Percentiles rank a stretch among this genome's conserved stretches.
phyloP scores from a whole-genome alignment of 2,113 vertebrate genomes.

The Hemicordylus capensis region DNA sequence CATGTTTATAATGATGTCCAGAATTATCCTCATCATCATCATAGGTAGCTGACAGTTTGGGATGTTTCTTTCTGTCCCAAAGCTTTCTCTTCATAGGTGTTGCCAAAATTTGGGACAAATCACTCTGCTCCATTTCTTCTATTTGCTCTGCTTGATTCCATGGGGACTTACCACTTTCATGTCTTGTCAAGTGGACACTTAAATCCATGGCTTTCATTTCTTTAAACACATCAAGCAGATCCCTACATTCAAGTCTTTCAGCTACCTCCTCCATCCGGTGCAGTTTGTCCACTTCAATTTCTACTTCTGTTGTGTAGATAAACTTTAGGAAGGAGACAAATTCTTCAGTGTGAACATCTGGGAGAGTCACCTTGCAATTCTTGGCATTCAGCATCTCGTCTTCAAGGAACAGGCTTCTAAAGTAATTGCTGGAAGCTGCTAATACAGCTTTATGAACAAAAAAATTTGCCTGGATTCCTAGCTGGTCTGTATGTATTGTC shows the following conservation, averaged over 20 bases:
- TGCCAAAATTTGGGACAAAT: constrained; percentile 11
- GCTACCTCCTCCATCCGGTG: constrained; percentile 67
- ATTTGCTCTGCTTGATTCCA: background rate
- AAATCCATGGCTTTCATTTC: constrained; percentile 58
- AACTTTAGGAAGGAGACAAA: constrained; percentile 75
- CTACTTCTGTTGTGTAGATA: constrained; percentile 68
- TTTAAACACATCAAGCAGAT: constrained; percentile 71
- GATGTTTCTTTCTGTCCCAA: constrained; percentile 42
- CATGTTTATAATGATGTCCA: background rate
- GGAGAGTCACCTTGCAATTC: constrained; percentile 60
- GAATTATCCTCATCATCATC: background rate
- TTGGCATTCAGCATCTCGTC: constrained; percentile 56
- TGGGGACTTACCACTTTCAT: background rate
- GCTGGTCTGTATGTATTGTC: constrained; percentile 59
- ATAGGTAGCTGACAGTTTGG: constrained; percentile 1
- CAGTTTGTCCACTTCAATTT: constrained; percentile 66
- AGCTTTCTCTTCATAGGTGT: constrained; percentile 52
- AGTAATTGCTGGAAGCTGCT: constrained; percentile 76
- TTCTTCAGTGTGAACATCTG: constrained; percentile 66
- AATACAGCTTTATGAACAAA: constrained; percentile 70
- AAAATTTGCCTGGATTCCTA: constrained; percentile 67
- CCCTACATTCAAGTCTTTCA: constrained; percentile 66
- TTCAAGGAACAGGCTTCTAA: constrained; percentile 69
- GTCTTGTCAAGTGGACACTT: constrained; percentile 48
- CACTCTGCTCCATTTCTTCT: background rate